Conservation (phyloP, 2,888 invertebrate species). For the Volucella bombylans region DNA sequence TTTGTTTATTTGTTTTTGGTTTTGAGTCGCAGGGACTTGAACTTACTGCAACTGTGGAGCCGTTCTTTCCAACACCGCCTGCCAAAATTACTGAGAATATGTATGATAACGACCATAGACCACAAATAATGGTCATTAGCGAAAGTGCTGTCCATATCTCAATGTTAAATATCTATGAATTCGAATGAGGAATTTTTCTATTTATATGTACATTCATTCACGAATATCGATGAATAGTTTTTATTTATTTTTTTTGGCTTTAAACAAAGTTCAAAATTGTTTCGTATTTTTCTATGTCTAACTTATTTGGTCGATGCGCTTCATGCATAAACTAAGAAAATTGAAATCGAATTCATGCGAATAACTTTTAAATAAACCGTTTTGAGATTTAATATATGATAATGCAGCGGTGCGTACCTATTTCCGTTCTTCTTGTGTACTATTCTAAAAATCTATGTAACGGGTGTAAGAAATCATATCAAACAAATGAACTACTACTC, state of each 20-base stretch:
- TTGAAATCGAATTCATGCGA: too few relatives aligned
- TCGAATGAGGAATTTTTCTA: constrained; percentile 58
- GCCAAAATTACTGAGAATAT: constrained; percentile 91
- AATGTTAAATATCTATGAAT: constrained; percentile 85
- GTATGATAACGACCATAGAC: constrained; percentile 88
- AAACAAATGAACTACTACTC: too few relatives aligned
- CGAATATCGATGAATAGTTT: not conserved
- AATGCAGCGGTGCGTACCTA: too few relatives aligned
- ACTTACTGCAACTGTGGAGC: constrained; percentile 99
- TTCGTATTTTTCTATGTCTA: constrained; percentile 3
- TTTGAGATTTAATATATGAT: too few relatives aligned
- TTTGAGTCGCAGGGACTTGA: constrained; percentile 75
- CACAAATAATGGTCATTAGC: constrained; percentile 88
- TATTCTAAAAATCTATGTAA: too few relatives aligned
- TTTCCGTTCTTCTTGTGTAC: too few relatives aligned
- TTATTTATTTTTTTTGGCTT: constrained; percentile 5
- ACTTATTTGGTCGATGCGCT: not conserved
- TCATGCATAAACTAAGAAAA: too few relatives aligned
- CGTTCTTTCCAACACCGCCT: constrained; percentile 99
- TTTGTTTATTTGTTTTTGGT: constrained; percentile 11
- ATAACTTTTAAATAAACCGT: too few relatives aligned
- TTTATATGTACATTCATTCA: not conserved
- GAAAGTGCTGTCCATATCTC: constrained; percentile 90
- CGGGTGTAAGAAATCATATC: too few relatives aligned
- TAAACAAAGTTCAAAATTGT: constrained; percentile 5